Conservation (phyloP, 1,140 invertebrate genomes). For the Papilio xuthus region DNA sequence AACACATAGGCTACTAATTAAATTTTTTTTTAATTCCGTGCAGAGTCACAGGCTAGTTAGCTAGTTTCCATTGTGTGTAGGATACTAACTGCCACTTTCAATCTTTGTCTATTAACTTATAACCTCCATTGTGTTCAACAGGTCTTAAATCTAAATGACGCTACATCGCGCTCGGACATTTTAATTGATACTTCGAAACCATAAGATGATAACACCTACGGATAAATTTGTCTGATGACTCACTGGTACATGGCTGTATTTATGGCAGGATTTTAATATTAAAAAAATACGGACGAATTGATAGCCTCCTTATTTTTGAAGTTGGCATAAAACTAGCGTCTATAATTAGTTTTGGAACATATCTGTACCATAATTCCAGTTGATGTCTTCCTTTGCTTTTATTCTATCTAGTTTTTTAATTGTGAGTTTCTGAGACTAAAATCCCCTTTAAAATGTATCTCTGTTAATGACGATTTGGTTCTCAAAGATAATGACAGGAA, state of each 20-base stretch:
- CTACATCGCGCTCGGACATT: neutral
- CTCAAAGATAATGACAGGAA: no score
- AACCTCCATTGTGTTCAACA: slow-evolving; percentile 1
- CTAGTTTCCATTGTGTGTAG: neutral
- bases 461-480: no score
- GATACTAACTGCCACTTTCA: neutral
- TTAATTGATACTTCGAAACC: slow-evolving; percentile 16
- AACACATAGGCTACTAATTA: no score
- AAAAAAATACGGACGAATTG: no score
- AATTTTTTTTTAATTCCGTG: no score
- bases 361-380: neutral
- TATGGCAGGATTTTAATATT: neutral
- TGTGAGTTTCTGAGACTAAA: no score
- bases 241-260: neutral
- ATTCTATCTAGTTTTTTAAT: no score
- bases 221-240: neutral
- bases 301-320: no score
- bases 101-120: slow-evolving; percentile 12
- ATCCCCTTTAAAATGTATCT: no score
- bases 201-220: slow-evolving; percentile 21
- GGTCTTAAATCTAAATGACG: slow-evolving; percentile 16
- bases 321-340: no score
- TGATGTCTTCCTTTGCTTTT: no score
- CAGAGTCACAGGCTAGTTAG: no score
- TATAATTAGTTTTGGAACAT: neutral